Conservation (phyloP, 2,888 invertebrate genomes). For the Oxyteleia sp. region DNA sequence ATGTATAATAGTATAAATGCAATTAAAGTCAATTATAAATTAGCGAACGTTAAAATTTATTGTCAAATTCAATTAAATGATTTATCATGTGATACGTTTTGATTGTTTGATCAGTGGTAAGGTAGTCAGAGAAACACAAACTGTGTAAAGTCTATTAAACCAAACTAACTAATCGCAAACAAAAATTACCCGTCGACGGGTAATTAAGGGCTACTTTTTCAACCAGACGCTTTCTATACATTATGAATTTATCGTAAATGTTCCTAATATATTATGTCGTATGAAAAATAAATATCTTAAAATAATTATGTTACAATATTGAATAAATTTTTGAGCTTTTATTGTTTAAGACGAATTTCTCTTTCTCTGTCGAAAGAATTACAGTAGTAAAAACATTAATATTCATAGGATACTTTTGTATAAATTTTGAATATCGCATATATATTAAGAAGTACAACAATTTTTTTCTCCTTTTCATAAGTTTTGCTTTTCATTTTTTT, state of each 20-base stretch:
- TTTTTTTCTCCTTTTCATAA: too few relatives aligned
- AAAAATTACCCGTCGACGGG: slow-evolving; percentile 56
- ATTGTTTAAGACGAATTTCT: slow-evolving; percentile 60
- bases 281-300: slow-evolving; percentile 56
- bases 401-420: slow-evolving; percentile 53
- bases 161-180: slow-evolving; percentile 14
- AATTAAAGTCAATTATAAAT: slow-evolving; percentile 21
- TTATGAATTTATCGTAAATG: slow-evolving; percentile 35
- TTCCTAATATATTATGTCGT: slow-evolving; percentile 42
- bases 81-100: neutral
- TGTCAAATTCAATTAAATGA: neutral
- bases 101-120: neutral
- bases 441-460: slow-evolving; percentile 65
- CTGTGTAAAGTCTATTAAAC: neutral
- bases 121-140: too few relatives aligned
- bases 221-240: neutral
- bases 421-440: slow-evolving; percentile 60
- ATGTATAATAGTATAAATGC: slow-evolving; percentile 36
- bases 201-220: slow-evolving; percentile 18
- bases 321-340: slow-evolving; percentile 64
- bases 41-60: slow-evolving; percentile 1
- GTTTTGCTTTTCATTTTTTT: neutral
- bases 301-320: slow-evolving; percentile 44
- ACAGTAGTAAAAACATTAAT: slow-evolving; percentile 68
- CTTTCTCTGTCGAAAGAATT: slow-evolving; percentile 51